Evolutionary conservation across 2,797 vertebrate genomes (phyloP), one percentile per base, ranked within the genome.

Genomic region (Echiichthys vipera): DNA sequence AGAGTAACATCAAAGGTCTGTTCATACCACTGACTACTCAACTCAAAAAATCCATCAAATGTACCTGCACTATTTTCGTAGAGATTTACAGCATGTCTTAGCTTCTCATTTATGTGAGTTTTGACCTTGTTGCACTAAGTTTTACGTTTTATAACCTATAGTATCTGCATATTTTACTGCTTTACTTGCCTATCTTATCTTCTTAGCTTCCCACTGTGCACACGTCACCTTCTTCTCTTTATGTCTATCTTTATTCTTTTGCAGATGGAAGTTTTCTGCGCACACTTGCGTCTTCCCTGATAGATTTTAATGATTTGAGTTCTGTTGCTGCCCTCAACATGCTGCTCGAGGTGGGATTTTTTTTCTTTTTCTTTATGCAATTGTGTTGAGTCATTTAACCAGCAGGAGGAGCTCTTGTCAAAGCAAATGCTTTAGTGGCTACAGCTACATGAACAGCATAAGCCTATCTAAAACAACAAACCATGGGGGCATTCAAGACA

Each of bases 1-100:
- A 99, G 93, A 99, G 98, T 83, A 97, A 96, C 86, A 99, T 99
- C 88, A 99, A 99, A 97, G 98, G 98, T 99, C 55, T 65, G 75
- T 53, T 70, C 53, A 34, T 13, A 39, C 27, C 17, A 40, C 45
- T 37, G 15, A 29, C 15, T 24, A 17, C 54, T 36, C 18, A 24
- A 65, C 18, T 55, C n/a, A 27, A n/a, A 37, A 53, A 42, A 18
- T 25, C 12, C 9, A 10, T 34, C 0, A 63, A 40, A 15, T n/a
- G 1, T 10, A 27, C 12, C 29, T 37, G 55, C 22, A 54, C 12
- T 53, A 27, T 68, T 47, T 45, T n/a, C 20, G 10, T 17, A 24
- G 17, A 49, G 6, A 56, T 49, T 37, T n/a, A 32, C 8, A 32
- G 39, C 5, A 25, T 37, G 10, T 25, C 3, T 30, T 5, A 37